Evolutionary conservation across 2,113 vertebrate genomes (phyloP).

Genomic region (Hypanus sabinus): DNA sequence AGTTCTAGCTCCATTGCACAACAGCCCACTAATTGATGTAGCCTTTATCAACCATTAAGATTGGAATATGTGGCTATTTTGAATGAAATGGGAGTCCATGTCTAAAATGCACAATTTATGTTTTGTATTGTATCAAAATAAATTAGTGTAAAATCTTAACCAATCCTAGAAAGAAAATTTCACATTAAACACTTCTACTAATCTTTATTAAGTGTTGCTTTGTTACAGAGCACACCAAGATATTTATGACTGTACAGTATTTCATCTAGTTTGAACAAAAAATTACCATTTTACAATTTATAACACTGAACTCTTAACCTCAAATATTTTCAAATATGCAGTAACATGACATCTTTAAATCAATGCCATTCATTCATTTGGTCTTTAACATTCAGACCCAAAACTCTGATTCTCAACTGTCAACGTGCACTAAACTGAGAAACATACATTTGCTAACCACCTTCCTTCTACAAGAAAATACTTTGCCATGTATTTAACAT

Average conservation of each 20-base stretch:
- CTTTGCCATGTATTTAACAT: neutral
- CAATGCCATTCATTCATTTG: slow-evolving; percentile 29
- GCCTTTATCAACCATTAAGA: neutral
- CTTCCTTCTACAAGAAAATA: slow-evolving; percentile 27
- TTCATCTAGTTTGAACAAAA: neutral
- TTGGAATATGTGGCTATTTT: neutral
- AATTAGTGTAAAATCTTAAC: neutral
- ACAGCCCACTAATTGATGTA: too few relatives aligned
- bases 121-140: neutral
- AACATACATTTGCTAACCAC: slow-evolving; percentile 4
- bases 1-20: too few relatives aligned
- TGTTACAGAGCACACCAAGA: slow-evolving; percentile 1
- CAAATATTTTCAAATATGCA: slow-evolving; percentile 33
- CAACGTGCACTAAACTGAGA: slow-evolving; percentile 24
- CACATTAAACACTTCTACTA: slow-evolving; percentile 7
- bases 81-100: neutral
- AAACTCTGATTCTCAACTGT: slow-evolving; percentile 32
- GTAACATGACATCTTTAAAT: slow-evolving; percentile 29
- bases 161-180: neutral
- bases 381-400: slow-evolving; percentile 17
- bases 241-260: slow-evolving; percentile 7
- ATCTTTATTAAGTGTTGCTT: slow-evolving; percentile 32
- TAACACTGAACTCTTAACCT: slow-evolving; percentile 32
- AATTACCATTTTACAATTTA: slow-evolving; percentile 28
- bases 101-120: neutral